phyloP scores from a whole-genome alignment of 2,797 vertebrate genomes.

The Sebastes cheni region DNA sequence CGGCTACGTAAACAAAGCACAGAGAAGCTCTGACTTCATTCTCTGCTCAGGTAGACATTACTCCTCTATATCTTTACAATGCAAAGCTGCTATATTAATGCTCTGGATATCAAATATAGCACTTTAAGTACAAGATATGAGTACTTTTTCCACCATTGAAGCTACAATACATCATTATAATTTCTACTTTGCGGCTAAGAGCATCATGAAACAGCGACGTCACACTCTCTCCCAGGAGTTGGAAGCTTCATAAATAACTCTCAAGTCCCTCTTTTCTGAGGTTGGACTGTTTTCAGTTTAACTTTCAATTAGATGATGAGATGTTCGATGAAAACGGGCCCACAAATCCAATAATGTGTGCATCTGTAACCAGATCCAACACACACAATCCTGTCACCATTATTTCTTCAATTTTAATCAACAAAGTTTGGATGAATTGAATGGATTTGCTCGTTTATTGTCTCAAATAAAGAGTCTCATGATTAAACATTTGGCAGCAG shows the following conservation, averaged over 20 bases:
- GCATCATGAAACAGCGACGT: background rate
- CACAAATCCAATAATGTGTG: background rate
- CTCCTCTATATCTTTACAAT: background rate
- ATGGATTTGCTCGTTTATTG: constrained; percentile 6
- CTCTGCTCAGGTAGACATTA: background rate
- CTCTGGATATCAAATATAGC: background rate
- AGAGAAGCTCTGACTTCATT: background rate
- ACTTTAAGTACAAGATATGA: too few relatives aligned
- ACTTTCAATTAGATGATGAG: background rate
- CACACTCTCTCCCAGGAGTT: background rate
- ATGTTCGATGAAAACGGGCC: background rate
- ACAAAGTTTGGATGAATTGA: background rate
- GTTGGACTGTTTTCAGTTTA: background rate
- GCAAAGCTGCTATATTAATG: background rate
- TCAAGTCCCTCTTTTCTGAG: background rate
- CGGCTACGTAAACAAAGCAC: background rate
- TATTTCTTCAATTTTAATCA: constrained; percentile 13
- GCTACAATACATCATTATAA: background rate
- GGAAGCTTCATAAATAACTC: background rate
- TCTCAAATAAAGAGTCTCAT: constrained; percentile 2
- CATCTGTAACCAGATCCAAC: background rate
- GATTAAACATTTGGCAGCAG: background rate
- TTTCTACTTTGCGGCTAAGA: background rate
- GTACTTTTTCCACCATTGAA: background rate
- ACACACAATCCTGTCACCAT: background rate